A percentile compares a stretch with the other conserved stretches of the same genome.
Conservation (phyloP, 2,113 vertebrate genomes). For the Calypte anna region DNA sequence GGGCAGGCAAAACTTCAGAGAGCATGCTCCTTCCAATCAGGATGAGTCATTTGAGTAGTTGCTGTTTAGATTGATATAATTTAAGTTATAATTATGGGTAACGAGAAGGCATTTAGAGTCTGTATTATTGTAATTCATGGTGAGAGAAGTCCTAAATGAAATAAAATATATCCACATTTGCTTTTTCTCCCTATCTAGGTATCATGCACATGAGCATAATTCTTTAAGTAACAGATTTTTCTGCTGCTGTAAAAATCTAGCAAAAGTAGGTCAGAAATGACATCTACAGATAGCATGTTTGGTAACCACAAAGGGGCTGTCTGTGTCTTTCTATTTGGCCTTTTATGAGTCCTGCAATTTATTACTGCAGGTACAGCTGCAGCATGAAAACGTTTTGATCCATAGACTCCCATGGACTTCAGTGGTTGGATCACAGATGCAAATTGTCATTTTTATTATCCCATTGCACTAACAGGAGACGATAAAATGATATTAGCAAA, state of each 20-base stretch:
- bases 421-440: background rate
- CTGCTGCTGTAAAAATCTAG: constrained; percentile 48
- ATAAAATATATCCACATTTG: constrained; percentile 14
- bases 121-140: constrained; percentile 64
- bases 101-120: constrained; percentile 68
- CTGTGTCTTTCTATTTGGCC: background rate
- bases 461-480: background rate
- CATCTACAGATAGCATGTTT: constrained; percentile 17
- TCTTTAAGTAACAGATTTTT: constrained; percentile 55
- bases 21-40: constrained; percentile 48
- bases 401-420: background rate
- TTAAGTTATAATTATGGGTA: constrained; percentile 79
- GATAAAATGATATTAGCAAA: background rate
- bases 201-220: background rate
- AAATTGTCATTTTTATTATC: background rate
- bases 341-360: constrained; percentile 25
- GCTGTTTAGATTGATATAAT: constrained; percentile 74
- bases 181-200: constrained; percentile 38
- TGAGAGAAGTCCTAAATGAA: constrained; percentile 59
- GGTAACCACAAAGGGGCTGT: constrained; percentile 29
- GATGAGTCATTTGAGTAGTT: constrained; percentile 65
- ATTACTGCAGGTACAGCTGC: background rate
- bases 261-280: constrained; percentile 55
- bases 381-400: background rate
- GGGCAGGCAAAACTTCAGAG: constrained; percentile 30